Conservation (phyloP, 2,113 vertebrate genomes). For the Phrynocephalus versicolor region DNA sequence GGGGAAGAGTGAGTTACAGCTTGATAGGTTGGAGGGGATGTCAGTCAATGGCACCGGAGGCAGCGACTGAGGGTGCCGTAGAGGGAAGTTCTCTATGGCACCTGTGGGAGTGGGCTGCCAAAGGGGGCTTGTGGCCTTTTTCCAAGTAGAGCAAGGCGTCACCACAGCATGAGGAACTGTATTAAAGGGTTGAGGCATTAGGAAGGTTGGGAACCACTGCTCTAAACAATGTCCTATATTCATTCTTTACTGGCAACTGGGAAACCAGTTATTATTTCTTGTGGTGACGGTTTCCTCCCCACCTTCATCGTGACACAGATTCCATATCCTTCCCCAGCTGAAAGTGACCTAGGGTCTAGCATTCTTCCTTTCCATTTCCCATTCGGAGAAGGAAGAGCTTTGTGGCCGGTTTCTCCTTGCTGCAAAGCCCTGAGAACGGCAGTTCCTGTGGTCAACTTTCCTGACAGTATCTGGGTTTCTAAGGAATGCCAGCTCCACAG, state of each 20-base stretch:
- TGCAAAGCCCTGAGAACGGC: conserved; percentile 55
- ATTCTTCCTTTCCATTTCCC: conserved; percentile 30
- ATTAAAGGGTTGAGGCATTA: too few species aligned
- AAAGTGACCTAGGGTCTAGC: neutral
- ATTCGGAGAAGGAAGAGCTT: conserved; percentile 40
- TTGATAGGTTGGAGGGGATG: too few species aligned
- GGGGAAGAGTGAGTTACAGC: too few species aligned
- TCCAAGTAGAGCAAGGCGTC: too few species aligned
- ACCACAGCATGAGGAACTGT: too few species aligned
- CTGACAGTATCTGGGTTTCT: conserved; percentile 65
- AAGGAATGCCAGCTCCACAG: conserved; percentile 50
- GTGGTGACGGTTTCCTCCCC: conserved; percentile 38
- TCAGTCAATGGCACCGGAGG: too few species aligned
- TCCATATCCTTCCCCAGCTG: neutral
- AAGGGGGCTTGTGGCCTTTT: too few species aligned
- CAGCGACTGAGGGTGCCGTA: too few species aligned
- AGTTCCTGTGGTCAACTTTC: conserved; percentile 67
- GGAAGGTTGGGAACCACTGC: too few species aligned
- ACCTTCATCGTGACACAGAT: conserved; percentile 15
- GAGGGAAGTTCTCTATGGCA: too few species aligned
- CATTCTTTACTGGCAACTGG: conserved; percentile 55
- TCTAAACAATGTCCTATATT: neutral
- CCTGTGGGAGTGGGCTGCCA: too few species aligned
- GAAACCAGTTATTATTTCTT: conserved; percentile 45
- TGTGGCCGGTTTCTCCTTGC: conserved; percentile 54